Base-by-base conservation (phyloP, 2,888 invertebrate genomes). In the Calameuta filiformis region DNA sequence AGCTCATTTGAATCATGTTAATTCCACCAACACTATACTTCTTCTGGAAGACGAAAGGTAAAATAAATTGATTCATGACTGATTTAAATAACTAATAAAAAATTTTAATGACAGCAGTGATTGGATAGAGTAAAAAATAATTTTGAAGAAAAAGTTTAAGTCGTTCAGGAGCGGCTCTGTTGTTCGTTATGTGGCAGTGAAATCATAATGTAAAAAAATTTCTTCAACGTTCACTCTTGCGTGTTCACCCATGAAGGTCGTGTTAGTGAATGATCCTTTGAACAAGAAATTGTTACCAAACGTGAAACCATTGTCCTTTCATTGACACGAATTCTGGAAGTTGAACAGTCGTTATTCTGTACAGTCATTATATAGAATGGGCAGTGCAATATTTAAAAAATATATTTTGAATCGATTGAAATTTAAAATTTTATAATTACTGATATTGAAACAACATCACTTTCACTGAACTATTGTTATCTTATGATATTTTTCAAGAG, bases 31-130 rank as follows among this genome's bases (percentile, higher is more conserved):
- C 73, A 85, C 83, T 15, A 84, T 90, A 77, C 77, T 90, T 6
- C 84, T 90, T 12, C 76, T 90, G n/a, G 89, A 90, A 83, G 90
- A 90, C 78, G 80, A 87, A 68, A 87, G 90, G 90, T 90, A 82
- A 77, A 9, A 0, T 23, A 9, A 23, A 56, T 56, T 23, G 23
- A 56, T 9, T 56, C 23, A 56, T 56, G 23, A 56, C 9, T 23
- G 56, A 56, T 56, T 9, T 23, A 3, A 56, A 15, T 40, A 15
- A 40, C 40, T 40, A 56, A 23, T 56, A 6, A 9, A 35, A 33
- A 56, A 23, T 23, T 15, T 37, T 12, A 37, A 12, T 23, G 9
- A 9, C 9, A 56, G 23, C 23, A 56, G 23, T 56, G 23, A 23
- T 23, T 56, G 23, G 11, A 37, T 37, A 37, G 2, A 11, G 3